These are phyloP conservation scores for Plusia festucae DNA, from an alignment of 2,888 invertebrate species.

Conservation along the genomic window DNA sequence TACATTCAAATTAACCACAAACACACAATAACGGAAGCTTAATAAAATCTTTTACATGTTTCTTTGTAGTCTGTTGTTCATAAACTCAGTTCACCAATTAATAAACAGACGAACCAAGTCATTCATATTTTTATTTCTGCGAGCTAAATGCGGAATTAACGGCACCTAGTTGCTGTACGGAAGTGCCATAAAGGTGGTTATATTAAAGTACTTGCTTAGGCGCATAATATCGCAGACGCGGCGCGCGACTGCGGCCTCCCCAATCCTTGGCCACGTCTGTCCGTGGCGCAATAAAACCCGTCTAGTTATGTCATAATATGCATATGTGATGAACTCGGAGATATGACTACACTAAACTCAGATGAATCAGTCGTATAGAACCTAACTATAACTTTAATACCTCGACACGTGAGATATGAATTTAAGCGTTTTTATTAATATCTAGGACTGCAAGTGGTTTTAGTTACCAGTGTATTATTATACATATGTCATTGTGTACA, in stretches of 20 bases:
- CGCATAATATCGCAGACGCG: constrained; percentile 71
- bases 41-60: too few species aligned
- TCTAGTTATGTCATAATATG: constrained; percentile 84
- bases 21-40: too few species aligned
- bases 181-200: constrained; percentile 78
- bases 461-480: background rate
- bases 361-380: constrained; percentile 69
- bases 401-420: constrained; percentile 55
- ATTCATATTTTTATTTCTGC: constrained; percentile 46
- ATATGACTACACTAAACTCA: constrained; percentile 75
- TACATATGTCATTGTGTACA: too few species aligned
- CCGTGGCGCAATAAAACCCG: constrained; percentile 82
- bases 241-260: constrained; percentile 58
- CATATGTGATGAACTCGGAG: constrained; percentile 80
- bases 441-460: constrained; percentile 19
- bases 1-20: too few species aligned
- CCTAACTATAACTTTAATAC: constrained; percentile 61
- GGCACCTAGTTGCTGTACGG: constrained; percentile 61
- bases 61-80: too few species aligned
- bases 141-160: constrained; percentile 71
- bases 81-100: background rate
- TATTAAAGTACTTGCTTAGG: constrained; percentile 76
- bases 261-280: constrained; percentile 82
- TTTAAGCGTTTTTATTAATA: constrained; percentile 53
- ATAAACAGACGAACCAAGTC: constrained; percentile 5